A percentile compares a stretch with the other conserved stretches of the same genome.
These are phyloP conservation scores for Lithophane semibrunnea DNA, from an alignment of 2,888 invertebrate genomes.

Conservation along the genomic window DNA sequence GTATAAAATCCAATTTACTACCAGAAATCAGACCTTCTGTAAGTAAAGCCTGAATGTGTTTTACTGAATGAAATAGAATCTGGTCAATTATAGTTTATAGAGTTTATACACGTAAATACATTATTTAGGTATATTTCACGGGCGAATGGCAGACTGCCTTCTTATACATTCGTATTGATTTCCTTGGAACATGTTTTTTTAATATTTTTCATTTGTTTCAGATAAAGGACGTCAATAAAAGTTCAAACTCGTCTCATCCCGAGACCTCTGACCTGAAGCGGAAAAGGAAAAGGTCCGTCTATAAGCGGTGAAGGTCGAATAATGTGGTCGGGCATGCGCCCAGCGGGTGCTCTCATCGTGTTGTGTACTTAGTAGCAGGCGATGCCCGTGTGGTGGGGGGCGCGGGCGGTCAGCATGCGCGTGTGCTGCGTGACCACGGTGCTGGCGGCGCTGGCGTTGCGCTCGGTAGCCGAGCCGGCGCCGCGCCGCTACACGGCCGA, in stretches of 20 bases:
- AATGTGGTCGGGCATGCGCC: constrained; percentile 88
- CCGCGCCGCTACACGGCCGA: constrained; percentile 83
- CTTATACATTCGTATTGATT: not conserved
- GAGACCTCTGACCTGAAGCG: constrained; percentile 68
- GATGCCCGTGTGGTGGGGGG: constrained; percentile 84
- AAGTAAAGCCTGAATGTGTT: constrained; percentile 38
- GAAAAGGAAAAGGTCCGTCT: constrained; percentile 66
- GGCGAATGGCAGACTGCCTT: not conserved
- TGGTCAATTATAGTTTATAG: constrained; percentile 23
- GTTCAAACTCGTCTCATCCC: constrained; percentile 33
- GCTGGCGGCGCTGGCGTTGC: constrained; percentile 86
- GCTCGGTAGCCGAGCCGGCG: constrained; percentile 83
- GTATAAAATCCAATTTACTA: constrained; percentile 45
- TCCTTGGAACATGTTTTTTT: not conserved
- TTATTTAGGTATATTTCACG: constrained; percentile 11
- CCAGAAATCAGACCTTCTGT: constrained; percentile 48
- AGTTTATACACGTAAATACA: constrained; percentile 7
- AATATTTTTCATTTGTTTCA: constrained; percentile 72
- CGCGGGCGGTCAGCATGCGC: constrained; percentile 85
- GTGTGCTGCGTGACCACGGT: constrained; percentile 85
- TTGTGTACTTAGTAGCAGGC: constrained; percentile 85
- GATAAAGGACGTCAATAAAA: constrained; percentile 52
- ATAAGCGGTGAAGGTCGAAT: constrained; percentile 75
- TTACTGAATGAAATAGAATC: constrained; percentile 34
- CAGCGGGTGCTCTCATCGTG: constrained; percentile 79